A percentile compares a stretch with the other conserved stretches of the same genome.
Evolutionary conservation across 92 coral and sea anemone species (phyloP).

Genomic region (Zoanthus gigantus): DNA sequence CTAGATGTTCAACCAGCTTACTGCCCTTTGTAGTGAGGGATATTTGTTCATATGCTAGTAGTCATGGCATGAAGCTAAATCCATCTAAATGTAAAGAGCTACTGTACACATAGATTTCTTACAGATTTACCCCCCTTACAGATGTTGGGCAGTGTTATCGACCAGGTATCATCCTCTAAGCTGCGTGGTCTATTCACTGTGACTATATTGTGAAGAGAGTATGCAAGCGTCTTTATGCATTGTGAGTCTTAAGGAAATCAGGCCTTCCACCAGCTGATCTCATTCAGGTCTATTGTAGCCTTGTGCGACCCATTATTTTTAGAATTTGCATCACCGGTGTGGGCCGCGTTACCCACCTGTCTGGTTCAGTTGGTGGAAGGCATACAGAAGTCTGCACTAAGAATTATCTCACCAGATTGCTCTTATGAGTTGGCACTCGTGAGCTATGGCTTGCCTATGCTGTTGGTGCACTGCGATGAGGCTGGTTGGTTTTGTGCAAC

Average conservation of each 20-base stretch:
- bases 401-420: no score
- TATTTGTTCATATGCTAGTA: constrained; percentile 27
- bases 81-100: not conserved
- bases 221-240: constrained; percentile 19
- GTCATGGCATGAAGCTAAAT: constrained; percentile 39
- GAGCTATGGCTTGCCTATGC: no score
- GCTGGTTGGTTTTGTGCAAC: no score
- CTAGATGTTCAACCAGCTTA: constrained; percentile 35
- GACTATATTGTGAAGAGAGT: constrained; percentile 36
- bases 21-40: constrained; percentile 31
- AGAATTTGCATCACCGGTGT: constrained; percentile 38
- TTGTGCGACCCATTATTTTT: constrained; percentile 22
- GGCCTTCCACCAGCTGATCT: constrained; percentile 29
- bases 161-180: constrained; percentile 29
- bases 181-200: constrained; percentile 39
- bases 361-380: not conserved
- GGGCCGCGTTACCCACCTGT: constrained; percentile 30
- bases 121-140: not conserved
- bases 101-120: no score
- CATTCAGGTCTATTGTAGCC: constrained; percentile 20
- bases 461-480: no score
- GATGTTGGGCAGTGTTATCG: constrained; percentile 35
- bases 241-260: constrained; percentile 19
- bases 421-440: no score
- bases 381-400: not conserved